phyloP scores from a whole-genome alignment of 2,113 vertebrate genomes.

The Callopanchax toddi region DNA sequence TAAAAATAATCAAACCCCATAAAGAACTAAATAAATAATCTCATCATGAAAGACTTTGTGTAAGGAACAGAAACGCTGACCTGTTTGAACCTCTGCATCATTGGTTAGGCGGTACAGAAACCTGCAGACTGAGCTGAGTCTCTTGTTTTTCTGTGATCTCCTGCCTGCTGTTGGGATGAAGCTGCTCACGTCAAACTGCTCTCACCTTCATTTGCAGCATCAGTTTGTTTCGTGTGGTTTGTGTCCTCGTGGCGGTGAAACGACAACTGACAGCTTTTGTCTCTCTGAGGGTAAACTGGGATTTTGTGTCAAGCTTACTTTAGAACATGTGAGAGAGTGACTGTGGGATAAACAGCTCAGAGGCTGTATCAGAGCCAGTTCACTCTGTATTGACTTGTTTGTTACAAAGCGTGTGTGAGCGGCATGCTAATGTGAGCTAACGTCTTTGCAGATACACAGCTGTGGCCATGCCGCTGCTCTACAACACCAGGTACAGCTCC shows the following conservation, averaged over 20 bases:
- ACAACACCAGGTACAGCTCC: constrained; percentile 82
- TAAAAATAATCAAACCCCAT: too few relatives aligned
- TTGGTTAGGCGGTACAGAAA: too few relatives aligned
- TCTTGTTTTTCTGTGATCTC: neutral
- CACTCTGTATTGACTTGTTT: neutral
- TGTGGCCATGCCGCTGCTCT: constrained; percentile 81
- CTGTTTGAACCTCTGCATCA: too few relatives aligned
- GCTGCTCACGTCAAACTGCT: neutral
- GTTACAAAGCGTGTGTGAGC: neutral
- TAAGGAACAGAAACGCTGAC: too few relatives aligned
- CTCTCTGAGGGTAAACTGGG: constrained; percentile 1
- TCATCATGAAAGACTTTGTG: too few relatives aligned
- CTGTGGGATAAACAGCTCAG: neutral
- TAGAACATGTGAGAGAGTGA: constrained; percentile 16
- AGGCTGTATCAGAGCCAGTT: neutral
- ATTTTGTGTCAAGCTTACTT: constrained; percentile 1
- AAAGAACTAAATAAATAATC: too few relatives aligned
- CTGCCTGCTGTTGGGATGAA: neutral
- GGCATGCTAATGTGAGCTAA: neutral
- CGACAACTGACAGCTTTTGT: constrained; percentile 10
- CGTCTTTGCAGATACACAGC: constrained; percentile 74
- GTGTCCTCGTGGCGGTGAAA: constrained; percentile 17
- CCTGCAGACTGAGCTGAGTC: too few relatives aligned
- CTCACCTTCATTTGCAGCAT: neutral
- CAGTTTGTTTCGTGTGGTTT: constrained; percentile 3